Evolutionary conservation across 2,113 vertebrate genomes (phyloP).

Genomic region (Amblyornis subalaris): DNA sequence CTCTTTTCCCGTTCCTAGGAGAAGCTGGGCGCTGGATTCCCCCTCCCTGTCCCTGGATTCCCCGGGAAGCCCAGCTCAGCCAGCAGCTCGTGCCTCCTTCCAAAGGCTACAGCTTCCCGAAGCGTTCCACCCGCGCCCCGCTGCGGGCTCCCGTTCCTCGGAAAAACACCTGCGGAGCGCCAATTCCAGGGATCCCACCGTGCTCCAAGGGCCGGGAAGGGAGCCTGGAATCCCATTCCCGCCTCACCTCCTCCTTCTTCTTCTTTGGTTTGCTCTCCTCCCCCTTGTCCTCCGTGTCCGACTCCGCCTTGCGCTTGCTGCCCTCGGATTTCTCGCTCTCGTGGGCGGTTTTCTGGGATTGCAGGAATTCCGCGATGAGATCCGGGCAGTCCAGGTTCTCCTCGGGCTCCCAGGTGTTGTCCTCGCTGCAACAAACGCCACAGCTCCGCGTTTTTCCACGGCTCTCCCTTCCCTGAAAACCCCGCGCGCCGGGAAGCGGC

Average conservation of each 20-base stretch:
- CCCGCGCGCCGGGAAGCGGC: not conserved
- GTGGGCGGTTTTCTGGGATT: slow-evolving; percentile 88
- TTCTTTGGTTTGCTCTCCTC: slow-evolving; percentile 95
- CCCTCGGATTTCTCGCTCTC: slow-evolving; percentile 82
- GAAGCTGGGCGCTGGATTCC: not conserved
- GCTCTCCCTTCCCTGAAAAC: not conserved
- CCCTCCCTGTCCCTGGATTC: not conserved
- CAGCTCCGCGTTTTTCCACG: not conserved
- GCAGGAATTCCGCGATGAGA: slow-evolving; percentile 92
- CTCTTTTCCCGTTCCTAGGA: not conserved
- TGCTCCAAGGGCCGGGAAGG: not conserved
- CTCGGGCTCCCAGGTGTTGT: slow-evolving; percentile 98
- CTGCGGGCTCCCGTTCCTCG: not conserved
- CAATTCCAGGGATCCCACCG: not conserved
- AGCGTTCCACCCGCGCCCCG: not conserved
- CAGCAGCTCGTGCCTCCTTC: not conserved
- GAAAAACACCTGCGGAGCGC: accelerated
- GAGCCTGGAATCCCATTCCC: not conserved
- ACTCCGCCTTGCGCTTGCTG: slow-evolving; percentile 87
- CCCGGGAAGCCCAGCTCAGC: not conserved
- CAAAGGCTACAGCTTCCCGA: not conserved
- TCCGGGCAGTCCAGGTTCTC: slow-evolving; percentile 97
- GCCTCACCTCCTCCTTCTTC: slow-evolving; percentile 91
- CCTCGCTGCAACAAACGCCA: slow-evolving; percentile 79
- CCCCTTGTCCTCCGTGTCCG: slow-evolving; percentile 80